phyloP scores from a whole-genome alignment of 2,113 vertebrate species.

The Syrmaticus mikado region DNA sequence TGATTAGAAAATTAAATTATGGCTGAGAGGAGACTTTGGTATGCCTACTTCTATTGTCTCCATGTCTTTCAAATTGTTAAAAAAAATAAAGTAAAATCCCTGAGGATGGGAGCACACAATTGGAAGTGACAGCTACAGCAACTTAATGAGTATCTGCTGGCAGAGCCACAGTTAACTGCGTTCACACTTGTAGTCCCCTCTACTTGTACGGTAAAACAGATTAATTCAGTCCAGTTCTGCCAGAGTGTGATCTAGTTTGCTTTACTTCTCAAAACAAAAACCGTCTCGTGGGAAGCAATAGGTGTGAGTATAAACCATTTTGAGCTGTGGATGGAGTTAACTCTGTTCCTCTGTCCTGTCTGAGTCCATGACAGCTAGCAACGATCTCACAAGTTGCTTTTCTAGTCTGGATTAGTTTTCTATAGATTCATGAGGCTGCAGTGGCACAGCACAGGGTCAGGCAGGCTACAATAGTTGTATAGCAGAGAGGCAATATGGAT shows the following conservation, averaged over 20 bases:
- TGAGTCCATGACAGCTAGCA: background rate
- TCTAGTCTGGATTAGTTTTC: background rate
- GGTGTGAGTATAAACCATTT: conserved; percentile 14
- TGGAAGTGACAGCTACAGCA: conserved; percentile 17
- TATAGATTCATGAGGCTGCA: background rate
- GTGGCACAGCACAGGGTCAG: background rate
- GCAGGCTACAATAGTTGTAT: no score
- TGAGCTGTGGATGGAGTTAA: background rate
- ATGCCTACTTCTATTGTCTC: background rate
- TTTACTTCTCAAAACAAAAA: conserved; percentile 6
- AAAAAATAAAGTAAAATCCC: background rate
- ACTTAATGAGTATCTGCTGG: conserved; percentile 25
- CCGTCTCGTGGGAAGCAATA: background rate
- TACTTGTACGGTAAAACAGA: background rate
- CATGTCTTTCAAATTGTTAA: background rate
- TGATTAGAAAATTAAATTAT: conserved; percentile 1
- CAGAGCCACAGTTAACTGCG: conserved; percentile 9
- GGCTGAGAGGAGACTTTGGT: background rate
- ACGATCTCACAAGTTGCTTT: conserved; percentile 1
- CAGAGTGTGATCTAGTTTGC: conserved; percentile 33
- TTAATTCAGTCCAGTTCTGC: background rate
- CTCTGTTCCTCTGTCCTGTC: background rate
- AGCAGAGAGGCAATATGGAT: rapidly evolving
- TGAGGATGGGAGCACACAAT: background rate
- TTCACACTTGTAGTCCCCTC: conserved; percentile 24